Conservation (phyloP, 2,113 vertebrate genomes). For the Acinonyx jubatus region DNA sequence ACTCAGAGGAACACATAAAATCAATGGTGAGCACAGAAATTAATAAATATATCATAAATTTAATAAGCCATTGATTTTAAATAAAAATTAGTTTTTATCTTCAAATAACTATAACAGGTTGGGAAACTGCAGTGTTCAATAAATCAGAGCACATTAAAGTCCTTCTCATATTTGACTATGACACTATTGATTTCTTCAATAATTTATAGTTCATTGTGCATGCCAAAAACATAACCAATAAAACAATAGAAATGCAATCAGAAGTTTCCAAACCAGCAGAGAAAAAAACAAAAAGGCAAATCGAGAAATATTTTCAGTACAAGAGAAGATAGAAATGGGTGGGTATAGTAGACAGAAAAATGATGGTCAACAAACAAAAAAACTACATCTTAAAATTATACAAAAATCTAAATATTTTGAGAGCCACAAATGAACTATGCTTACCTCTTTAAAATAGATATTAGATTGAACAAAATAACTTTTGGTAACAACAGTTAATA, state of each 20-base stretch:
- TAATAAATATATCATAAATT: neutral
- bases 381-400: neutral
- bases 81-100: neutral
- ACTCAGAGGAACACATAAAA: neutral
- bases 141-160: neutral
- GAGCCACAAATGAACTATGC: neutral
- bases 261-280: slow-evolving; percentile 1
- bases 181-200: neutral
- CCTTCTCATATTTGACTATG: neutral
- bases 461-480: neutral
- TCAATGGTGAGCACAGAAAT: neutral
- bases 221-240: neutral
- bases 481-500: neutral
- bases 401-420: neutral
- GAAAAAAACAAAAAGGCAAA: neutral
- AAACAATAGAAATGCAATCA: neutral
- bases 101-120: neutral
- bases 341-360: neutral
- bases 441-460: neutral
- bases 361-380: neutral
- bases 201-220: neutral
- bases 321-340: neutral
- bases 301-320: neutral
- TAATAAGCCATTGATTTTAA: neutral
- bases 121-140: neutral